A percentile compares a stretch with the other conserved stretches of the same genome.
These are phyloP conservation scores for Drosophila lacertosa DNA, from an alignment of 1,140 invertebrate species.

Conservation along the genomic window DNA sequence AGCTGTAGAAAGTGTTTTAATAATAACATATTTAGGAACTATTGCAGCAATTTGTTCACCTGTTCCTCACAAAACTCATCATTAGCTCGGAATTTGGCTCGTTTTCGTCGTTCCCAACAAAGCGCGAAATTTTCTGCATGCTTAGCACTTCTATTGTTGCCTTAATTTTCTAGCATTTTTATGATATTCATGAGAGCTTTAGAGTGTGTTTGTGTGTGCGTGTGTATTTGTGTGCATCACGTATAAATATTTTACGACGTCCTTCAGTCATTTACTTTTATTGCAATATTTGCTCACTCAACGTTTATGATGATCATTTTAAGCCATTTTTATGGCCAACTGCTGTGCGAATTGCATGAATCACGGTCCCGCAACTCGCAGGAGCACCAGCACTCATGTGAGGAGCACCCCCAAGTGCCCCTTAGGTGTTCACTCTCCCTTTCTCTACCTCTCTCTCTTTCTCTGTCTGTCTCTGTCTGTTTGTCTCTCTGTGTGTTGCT, in stretches of 20 bases:
- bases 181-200: constrained; percentile 67
- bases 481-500: constrained; percentile 61
- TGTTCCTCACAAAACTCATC: constrained; percentile 18
- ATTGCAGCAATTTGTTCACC: constrained; percentile 8
- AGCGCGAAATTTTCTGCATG: constrained; percentile 49
- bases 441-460: constrained; percentile 5
- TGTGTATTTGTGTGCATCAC: constrained; percentile 57
- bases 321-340: constrained; percentile 83
- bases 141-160: constrained; percentile 56
- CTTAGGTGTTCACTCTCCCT: constrained; percentile 38
- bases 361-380: constrained; percentile 47
- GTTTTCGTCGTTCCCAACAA: constrained; percentile 15
- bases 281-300: constrained; percentile 84
- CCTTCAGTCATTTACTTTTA: constrained; percentile 84
- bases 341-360: constrained; percentile 74
- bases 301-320: constrained; percentile 84
- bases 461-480: constrained; percentile 27
- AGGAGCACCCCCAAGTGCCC: constrained; percentile 42
- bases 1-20: constrained; percentile 3
- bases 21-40: constrained; percentile 5
- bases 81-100: constrained; percentile 55
- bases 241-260: constrained; percentile 84
- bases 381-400: constrained; percentile 39
- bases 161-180: constrained; percentile 51
- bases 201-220: constrained; percentile 31